Evolutionary conservation across 2,797 vertebrate genomes (phyloP).

Genomic region (Rhynchotus rufescens): DNA sequence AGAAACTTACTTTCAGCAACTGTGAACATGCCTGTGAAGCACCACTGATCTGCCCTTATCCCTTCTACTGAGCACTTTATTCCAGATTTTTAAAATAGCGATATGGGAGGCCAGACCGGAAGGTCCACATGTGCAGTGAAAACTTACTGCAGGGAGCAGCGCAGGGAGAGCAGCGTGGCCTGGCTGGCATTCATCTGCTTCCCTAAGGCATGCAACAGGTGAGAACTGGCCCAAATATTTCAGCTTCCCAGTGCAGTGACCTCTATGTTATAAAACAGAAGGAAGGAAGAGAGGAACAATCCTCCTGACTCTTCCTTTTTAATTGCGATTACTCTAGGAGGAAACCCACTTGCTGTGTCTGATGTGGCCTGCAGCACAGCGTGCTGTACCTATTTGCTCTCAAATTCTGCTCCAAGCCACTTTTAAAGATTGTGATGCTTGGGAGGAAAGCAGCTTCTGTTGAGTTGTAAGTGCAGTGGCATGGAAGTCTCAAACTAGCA

Average conservation of each 20-base stretch:
- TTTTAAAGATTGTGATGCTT: no score
- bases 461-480: no score
- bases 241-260: background rate
- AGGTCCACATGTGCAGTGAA: background rate
- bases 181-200: background rate
- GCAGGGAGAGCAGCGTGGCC: background rate
- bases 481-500: background rate
- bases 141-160: background rate
- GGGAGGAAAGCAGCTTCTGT: no score
- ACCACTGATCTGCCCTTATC: background rate
- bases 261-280: background rate
- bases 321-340: no score
- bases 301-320: no score
- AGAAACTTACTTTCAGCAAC: background rate
- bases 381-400: no score
- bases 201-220: background rate
- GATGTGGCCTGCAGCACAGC: no score
- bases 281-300: no score
- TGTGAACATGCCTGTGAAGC: rapidly evolving
- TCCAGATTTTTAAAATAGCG: background rate
- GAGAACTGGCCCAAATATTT: background rate
- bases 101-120: background rate
- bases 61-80: background rate
- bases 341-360: no score
- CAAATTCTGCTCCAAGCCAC: no score